Evolutionary conservation across 1,140 invertebrate genomes (phyloP).

Genomic region (Scaptomyza hsui): DNA sequence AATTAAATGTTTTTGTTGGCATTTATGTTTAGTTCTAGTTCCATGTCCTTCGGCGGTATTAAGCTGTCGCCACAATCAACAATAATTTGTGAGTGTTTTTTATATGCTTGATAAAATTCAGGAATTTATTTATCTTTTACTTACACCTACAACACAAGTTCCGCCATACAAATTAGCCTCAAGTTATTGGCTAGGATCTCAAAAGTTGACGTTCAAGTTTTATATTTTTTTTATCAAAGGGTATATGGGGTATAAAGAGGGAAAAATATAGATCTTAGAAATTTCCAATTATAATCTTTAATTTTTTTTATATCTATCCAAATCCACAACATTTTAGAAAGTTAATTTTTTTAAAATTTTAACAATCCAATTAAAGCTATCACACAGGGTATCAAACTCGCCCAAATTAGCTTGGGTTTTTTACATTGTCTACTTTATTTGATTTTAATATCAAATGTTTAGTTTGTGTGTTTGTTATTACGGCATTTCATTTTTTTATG

Average conservation of each 20-base stretch:
- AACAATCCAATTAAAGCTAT: too few relatives aligned
- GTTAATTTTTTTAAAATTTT: too few relatives aligned
- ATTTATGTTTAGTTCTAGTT: not conserved
- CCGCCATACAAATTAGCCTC: conserved; percentile 34
- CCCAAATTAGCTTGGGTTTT: not conserved
- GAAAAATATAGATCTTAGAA: too few relatives aligned
- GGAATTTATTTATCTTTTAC: conserved; percentile 35
- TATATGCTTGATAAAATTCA: conserved; percentile 30
- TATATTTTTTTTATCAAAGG: too few relatives aligned
- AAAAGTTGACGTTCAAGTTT: conserved; percentile 38
- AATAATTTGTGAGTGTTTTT: conserved; percentile 33
- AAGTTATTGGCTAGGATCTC: conserved; percentile 33
- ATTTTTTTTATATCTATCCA: too few relatives aligned
- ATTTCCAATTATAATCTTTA: too few relatives aligned
- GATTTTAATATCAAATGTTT: conserved; percentile 11
- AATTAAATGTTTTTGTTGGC: conserved; percentile 34
- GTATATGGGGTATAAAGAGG: too few relatives aligned
- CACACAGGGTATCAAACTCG: not conserved
- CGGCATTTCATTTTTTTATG: conserved; percentile 26
- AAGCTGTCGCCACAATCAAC: conserved; percentile 51
- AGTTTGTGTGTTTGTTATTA: conserved; percentile 19
- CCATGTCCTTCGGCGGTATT: conserved; percentile 57
- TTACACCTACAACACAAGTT: conserved; percentile 43
- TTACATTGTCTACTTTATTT: conserved; percentile 7
- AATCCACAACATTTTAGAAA: too few relatives aligned